Conservation (phyloP, 2,113 vertebrate genomes). For the Oenanthe melanoleuca region DNA sequence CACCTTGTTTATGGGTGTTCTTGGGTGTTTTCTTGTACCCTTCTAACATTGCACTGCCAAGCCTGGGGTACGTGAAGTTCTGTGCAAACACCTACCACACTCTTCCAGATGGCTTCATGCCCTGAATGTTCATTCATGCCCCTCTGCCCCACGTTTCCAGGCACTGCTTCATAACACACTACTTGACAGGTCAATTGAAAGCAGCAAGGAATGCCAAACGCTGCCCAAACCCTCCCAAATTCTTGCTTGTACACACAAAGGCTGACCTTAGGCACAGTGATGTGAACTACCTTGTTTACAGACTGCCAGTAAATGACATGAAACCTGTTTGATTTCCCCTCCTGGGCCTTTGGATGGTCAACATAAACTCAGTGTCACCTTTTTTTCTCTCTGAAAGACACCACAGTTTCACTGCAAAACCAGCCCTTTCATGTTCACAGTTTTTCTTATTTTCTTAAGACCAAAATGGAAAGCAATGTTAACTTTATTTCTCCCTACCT, state of each 20-base stretch:
- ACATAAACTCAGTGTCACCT: not conserved
- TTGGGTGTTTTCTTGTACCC: not conserved
- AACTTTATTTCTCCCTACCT: not conserved
- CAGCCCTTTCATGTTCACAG: not conserved
- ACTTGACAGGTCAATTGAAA: not conserved
- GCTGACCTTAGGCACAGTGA: constrained; percentile 52
- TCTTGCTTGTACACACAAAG: not conserved
- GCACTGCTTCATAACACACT: not conserved
- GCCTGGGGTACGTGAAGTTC: not conserved
- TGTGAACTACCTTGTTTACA: constrained; percentile 36
- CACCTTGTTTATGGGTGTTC: not conserved
- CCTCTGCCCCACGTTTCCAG: not conserved
- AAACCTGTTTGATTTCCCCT: constrained; percentile 60
- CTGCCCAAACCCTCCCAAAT: not conserved
- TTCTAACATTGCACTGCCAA: not conserved
- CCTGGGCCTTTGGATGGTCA: constrained; percentile 43
- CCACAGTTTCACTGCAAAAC: not conserved
- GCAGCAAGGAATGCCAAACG: not conserved
- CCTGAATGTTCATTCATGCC: not conserved
- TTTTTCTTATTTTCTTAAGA: not conserved
- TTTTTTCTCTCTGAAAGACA: constrained; percentile 28
- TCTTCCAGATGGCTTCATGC: not conserved
- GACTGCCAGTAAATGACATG: constrained; percentile 34
- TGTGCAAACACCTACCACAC: not conserved
- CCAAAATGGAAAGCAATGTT: not conserved